Evolutionary conservation across 2,113 vertebrate genomes (phyloP), one percentile per base, ranked within the genome.

Genomic region (Salvelinus fontinalis): DNA sequence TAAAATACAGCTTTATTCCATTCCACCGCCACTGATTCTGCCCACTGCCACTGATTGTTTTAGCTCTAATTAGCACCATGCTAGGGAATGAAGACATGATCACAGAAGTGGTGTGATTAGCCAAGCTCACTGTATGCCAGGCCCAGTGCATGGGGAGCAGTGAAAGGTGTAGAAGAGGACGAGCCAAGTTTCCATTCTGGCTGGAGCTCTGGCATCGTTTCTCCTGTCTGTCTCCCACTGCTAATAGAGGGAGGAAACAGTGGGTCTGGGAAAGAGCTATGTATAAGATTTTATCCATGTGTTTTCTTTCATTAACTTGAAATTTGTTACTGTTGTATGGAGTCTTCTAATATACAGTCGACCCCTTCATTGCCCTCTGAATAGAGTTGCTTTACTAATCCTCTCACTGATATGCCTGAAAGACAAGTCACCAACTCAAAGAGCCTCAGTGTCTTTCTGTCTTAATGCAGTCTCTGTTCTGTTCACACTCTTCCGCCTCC

Each of bases 151-250:
- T 84, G 83, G 79, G 80, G 89, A 84, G 90, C 83, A 81, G 74
- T 80, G 77, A 86, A 81, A 88, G 83, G 84, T 79, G 78, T 79
- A 76, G 79, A 31, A 68, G 72, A 60, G 79, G 73, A 81, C n/a
- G 1, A 11, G 90, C 88, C 91, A 92, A 90, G 82, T 91, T 91
- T 91, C 90, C 91, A 86, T 85, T 90, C 91, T 89, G 89, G 90
- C 87, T 89, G 89, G 90, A 88, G 83, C 84, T 69, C 81, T 75
- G 74, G 84, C 84, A 87, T 88, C 16, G 18, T 31, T 68, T 34
- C 29, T n/a, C 31, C 20, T 54, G 51, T 54, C 51, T 20, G 67
- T 34, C 18, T 68, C 67, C 67, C 67, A 9, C 29, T 68, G 31
- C 67, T 18, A 68, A 18, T 18, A 11, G 59, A 62, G 7, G 1